Base-by-base conservation (phyloP, 2,113 vertebrate species). In the Thalassoma bifasciatum region DNA sequence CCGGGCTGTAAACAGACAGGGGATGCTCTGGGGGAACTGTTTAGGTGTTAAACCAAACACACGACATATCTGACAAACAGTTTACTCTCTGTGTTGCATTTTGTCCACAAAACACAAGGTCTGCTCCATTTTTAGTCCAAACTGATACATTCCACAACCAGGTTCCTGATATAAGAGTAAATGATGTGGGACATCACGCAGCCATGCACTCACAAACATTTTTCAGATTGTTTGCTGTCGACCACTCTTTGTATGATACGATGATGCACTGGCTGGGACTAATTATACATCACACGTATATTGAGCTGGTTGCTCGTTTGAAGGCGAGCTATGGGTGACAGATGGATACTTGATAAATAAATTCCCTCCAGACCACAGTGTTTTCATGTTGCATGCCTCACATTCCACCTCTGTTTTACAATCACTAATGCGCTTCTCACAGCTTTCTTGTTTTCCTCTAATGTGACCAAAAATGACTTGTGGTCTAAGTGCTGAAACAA, bases 1-100 rank as follows among this genome's bases (percentile, higher is more conserved):
- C 64, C 38, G 12, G 74, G 80, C 50, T 86, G 65, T 93, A 93
- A 93, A 93, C 91, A 93, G 62, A 91, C 60, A 71, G 72, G 76
- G 75, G 79, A 92, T 85, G 85, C 90, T 88, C 80, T 71, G 62
- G 81, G 60, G 75, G 85, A 77, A 92, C 82, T 94, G 92, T 95
- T 94, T 94, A 93, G 90, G 85, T 68, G 52, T 90, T 90, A 82
- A 93, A 91, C 89, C 91, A 94, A 94, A 94, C 93, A 94, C 87
- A 91, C 63, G 72, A 85, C 81, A 86, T 76, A 85, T 85, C 88
- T 90, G 89, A 93, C 92, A 95, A 94, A 94, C 92, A 91, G 89
- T 94, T 94, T 94, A 94, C 85, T 84, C 82, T 86, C 65, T 0
- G 64, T 66, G 68, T 75, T 79, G 85, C 83, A 85, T 91, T 92